Evolutionary conservation across 30 jellyfish, hydroid and myxozoan species (phyloP).

Genomic region (Aurelia aurita complex sp. Pacific): DNA sequence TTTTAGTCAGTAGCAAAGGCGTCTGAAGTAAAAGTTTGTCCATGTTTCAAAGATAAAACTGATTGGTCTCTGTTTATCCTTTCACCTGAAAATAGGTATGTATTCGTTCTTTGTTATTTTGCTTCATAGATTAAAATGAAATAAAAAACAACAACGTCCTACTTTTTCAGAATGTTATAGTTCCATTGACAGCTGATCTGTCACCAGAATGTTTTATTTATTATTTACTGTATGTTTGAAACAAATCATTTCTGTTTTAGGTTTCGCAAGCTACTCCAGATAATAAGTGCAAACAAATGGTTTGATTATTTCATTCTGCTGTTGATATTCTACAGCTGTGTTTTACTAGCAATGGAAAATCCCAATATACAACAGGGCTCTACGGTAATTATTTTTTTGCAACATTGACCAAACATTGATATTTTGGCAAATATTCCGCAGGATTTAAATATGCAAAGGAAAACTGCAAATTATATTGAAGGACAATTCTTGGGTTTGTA

Average conservation of each 20-base stretch:
- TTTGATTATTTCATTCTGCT: slow-evolving; percentile 79
- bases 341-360: slow-evolving; percentile 86
- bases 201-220: too few species aligned
- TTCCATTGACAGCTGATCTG: too few species aligned
- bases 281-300: slow-evolving; percentile 62
- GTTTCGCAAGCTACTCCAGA: slow-evolving; percentile 62
- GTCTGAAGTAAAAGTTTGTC: slow-evolving; percentile 2
- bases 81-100: slow-evolving; percentile 48
- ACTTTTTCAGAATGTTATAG: too few species aligned
- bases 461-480: too few species aligned
- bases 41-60: slow-evolving; percentile 22
- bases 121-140: too few species aligned
- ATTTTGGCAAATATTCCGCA: neutral
- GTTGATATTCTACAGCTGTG: slow-evolving; percentile 89
- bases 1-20: slow-evolving; percentile 12
- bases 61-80: slow-evolving; percentile 58
- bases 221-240: too few species aligned
- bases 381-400: slow-evolving; percentile 35
- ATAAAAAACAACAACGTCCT: too few species aligned
- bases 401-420: neutral
- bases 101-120: neutral
- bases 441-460: too few species aligned
- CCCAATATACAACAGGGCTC: slow-evolving; percentile 44
- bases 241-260: slow-evolving; percentile 5
- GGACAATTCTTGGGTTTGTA: too few species aligned